These are phyloP conservation scores for Catamblyrhynchus diadema DNA, from an alignment of 2,797 vertebrate species.

Conservation along the genomic window DNA sequence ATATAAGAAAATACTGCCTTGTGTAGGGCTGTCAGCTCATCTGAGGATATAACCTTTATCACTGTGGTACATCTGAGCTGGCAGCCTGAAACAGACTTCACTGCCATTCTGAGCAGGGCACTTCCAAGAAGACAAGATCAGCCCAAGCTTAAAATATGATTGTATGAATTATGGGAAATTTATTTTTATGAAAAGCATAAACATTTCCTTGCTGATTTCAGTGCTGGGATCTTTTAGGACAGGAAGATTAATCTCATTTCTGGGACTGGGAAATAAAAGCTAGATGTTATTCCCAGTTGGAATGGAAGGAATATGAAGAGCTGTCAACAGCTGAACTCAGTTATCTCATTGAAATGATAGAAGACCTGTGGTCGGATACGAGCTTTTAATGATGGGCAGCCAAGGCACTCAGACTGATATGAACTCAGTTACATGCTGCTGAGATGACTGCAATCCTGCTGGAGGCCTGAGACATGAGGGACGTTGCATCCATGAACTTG, in stretches of 20 bases:
- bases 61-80: background rate
- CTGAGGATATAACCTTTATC: background rate
- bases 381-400: background rate
- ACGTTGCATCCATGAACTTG: background rate
- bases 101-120: background rate
- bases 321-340: slow-evolving; percentile 5
- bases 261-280: background rate
- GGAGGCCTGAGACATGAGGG: background rate
- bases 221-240: background rate
- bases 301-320: slow-evolving; percentile 12
- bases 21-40: background rate
- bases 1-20: background rate
- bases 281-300: background rate
- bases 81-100: background rate
- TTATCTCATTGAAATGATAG: background rate
- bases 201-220: background rate
- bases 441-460: background rate
- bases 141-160: background rate
- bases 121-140: background rate
- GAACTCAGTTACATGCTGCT: background rate
- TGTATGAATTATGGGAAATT: background rate
- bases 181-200: background rate
- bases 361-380: background rate
- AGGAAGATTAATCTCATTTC: slow-evolving; percentile 11
- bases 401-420: background rate